phyloP scores from a whole-genome alignment of 1,140 invertebrate genomes.

The Drosophila pseudoananassae region DNA sequence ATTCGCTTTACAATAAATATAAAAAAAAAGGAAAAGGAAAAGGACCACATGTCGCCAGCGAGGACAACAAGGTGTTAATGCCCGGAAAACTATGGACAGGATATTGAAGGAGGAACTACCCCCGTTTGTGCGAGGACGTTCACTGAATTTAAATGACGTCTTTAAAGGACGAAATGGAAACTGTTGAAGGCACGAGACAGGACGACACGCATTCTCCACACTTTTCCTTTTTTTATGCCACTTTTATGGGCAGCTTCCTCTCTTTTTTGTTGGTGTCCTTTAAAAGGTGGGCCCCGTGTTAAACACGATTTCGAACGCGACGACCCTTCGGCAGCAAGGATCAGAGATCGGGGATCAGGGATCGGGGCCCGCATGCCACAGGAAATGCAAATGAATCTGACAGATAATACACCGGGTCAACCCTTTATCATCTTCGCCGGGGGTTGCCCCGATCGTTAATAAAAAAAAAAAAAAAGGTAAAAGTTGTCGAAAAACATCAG shows the following conservation, averaged over 20 bases:
- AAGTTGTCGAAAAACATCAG: slow-evolving; percentile 75
- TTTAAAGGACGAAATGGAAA: slow-evolving; percentile 42
- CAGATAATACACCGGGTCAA: slow-evolving; percentile 60
- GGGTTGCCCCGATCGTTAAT: slow-evolving; percentile 48
- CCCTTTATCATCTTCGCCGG: slow-evolving; percentile 18
- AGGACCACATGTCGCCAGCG: slow-evolving; percentile 63
- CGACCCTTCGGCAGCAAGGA: slow-evolving; percentile 41
- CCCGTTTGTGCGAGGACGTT: slow-evolving; percentile 43
- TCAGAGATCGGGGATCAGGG: slow-evolving; percentile 11
- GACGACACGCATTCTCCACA: slow-evolving; percentile 54
- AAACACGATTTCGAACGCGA: slow-evolving; percentile 61
- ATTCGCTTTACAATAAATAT: slow-evolving; percentile 38
- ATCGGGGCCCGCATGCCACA: slow-evolving; percentile 46
- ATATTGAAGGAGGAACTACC: slow-evolving; percentile 41
- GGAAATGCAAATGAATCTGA: slow-evolving; percentile 82
- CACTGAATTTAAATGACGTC: slow-evolving; percentile 77
- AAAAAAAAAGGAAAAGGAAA: slow-evolving; percentile 23
- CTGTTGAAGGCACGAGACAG: slow-evolving; percentile 52
- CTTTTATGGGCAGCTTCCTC: slow-evolving; percentile 49
- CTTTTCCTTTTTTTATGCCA: slow-evolving; percentile 62
- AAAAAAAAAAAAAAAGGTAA: slow-evolving; percentile 77
- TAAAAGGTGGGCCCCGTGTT: slow-evolving; percentile 61
- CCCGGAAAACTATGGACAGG: slow-evolving; percentile 35
- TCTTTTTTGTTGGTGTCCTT: background rate
- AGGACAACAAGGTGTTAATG: slow-evolving; percentile 81